phyloP scores from a whole-genome alignment of 2,113 vertebrate genomes.

The Mesocricetus auratus region DNA sequence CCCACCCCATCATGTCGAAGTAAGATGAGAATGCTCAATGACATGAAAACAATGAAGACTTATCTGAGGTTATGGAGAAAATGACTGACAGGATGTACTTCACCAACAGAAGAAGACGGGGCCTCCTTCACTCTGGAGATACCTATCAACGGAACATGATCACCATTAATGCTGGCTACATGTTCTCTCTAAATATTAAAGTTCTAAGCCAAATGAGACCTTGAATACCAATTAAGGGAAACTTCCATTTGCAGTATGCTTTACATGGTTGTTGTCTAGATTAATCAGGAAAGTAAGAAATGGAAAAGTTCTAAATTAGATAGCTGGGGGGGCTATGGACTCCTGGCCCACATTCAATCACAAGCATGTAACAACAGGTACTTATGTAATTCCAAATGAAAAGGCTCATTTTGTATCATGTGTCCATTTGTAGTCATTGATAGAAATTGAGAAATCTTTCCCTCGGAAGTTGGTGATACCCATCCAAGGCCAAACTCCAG shows the following conservation, averaged over 20 bases:
- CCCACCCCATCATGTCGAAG: neutral
- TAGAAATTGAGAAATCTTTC: neutral
- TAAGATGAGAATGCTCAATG: constrained; percentile 48
- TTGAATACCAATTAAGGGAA: constrained; percentile 72
- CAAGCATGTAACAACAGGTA: neutral
- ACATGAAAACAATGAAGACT: constrained; percentile 30
- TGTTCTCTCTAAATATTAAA: constrained; percentile 58
- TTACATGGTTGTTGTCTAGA: constrained; percentile 19
- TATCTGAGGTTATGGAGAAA: constrained; percentile 72
- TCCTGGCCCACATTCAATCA: neutral
- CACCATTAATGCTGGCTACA: neutral
- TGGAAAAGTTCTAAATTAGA: constrained; percentile 37
- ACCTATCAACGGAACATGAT: constrained; percentile 60
- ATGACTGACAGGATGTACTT: constrained; percentile 74
- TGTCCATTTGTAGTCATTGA: neutral
- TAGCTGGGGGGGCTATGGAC: neutral
- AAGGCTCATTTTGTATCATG: neutral
- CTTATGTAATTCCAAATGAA: neutral
- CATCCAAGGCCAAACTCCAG: constrained; percentile 5
- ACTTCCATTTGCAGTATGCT: constrained; percentile 54
- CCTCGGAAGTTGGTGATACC: neutral
- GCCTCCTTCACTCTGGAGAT: constrained; percentile 26
- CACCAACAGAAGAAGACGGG: constrained; percentile 49
- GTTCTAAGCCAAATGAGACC: constrained; percentile 25
- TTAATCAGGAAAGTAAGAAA: constrained; percentile 47